Evolutionary conservation across 2,888 invertebrate species (phyloP).

Genomic region (Euclidia mi): DNA sequence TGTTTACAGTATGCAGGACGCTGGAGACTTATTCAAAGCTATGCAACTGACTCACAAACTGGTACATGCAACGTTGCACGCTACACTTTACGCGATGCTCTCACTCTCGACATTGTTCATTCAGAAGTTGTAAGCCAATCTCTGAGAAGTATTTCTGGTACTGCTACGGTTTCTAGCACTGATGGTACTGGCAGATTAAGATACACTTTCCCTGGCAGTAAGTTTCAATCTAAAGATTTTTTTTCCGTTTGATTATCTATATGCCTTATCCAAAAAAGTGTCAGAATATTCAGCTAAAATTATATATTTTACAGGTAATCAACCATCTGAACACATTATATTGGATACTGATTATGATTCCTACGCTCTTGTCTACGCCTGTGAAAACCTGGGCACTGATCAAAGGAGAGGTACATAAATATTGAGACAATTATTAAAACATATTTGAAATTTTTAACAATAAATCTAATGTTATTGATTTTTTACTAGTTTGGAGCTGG

Average conservation of each 20-base stretch:
- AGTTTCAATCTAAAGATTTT: slow-evolving; percentile 28
- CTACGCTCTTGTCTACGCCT: slow-evolving; percentile 35
- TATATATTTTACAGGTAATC: slow-evolving; percentile 1
- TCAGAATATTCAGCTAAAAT: too few species aligned
- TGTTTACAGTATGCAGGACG: slow-evolving; percentile 58
- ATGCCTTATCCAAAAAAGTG: too few species aligned
- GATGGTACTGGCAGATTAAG: slow-evolving; percentile 90
- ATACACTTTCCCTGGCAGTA: slow-evolving; percentile 89
- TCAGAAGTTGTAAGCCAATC: slow-evolving; percentile 68
- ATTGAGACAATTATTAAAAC: not conserved
- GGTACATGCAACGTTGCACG: slow-evolving; percentile 72
- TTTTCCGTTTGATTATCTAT: too few species aligned
- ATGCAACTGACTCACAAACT: slow-evolving; percentile 67
- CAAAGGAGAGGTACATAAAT: slow-evolving; percentile 22
- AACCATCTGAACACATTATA: slow-evolving; percentile 14
- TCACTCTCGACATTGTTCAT: slow-evolving; percentile 64
- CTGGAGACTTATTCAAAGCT: slow-evolving; percentile 75
- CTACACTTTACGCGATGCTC: slow-evolving; percentile 56
- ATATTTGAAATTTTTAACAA: not conserved
- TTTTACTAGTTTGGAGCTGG: slow-evolving; percentile 71
- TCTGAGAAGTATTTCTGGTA: slow-evolving; percentile 63
- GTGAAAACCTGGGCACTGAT: not conserved
- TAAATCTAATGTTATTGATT: not conserved
- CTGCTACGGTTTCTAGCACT: slow-evolving; percentile 79
- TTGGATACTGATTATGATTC: slow-evolving; percentile 29